A percentile compares a stretch with the other conserved stretches of the same genome.
Conservation (phyloP, 1,140 invertebrate species). For the Ostrea edulis region DNA sequence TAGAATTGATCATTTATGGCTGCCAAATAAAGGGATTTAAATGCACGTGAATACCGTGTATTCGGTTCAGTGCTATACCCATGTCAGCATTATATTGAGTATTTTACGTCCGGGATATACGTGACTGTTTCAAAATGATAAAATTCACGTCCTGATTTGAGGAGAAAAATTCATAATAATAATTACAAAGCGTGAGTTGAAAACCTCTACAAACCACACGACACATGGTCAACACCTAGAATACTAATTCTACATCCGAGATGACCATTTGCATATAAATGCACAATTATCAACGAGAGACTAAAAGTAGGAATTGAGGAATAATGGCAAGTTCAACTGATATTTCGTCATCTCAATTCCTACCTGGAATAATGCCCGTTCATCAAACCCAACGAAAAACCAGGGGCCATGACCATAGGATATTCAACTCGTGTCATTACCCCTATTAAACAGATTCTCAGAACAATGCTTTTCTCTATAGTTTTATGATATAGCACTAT, state of each 20-base stretch:
- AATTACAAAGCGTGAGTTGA: not conserved
- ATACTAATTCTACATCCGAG: not conserved
- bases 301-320: not conserved
- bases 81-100: not conserved
- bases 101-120: not conserved
- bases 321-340: not conserved
- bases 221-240: not conserved
- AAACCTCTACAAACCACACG: not conserved
- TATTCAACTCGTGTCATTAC: not conserved
- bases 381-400: not conserved
- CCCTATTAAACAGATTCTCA: not conserved
- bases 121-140: not conserved
- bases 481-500: not conserved
- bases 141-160: too few species aligned
- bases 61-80: not conserved
- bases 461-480: not conserved
- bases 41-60: not conserved
- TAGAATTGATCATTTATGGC: not conserved
- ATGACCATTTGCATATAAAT: not conserved
- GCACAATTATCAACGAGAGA: not conserved
- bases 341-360: not conserved
- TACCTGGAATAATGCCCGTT: conserved; percentile 6
- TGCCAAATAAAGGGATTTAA: conserved; percentile 33
- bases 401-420: not conserved
- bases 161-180: not conserved